phyloP scores from a whole-genome alignment of 2,113 vertebrate species.

The Numida meleagris region DNA sequence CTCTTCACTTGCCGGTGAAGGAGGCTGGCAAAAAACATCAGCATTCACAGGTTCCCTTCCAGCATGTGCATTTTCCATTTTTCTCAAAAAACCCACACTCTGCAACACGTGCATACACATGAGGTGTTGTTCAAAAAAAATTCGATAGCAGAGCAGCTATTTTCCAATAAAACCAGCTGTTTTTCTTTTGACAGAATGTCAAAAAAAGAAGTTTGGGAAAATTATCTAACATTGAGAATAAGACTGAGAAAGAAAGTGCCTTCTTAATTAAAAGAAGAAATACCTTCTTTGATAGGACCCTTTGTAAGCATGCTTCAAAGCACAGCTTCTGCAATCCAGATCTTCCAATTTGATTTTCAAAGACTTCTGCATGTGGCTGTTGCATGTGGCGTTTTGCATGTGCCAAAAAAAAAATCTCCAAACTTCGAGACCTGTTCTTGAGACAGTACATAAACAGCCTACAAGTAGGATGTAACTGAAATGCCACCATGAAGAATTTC shows the following conservation, averaged over 20 bases:
- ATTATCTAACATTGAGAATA: conserved; percentile 26
- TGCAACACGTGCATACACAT: not conserved
- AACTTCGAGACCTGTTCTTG: conserved; percentile 32
- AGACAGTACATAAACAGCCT: not conserved
- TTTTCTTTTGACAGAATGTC: not conserved
- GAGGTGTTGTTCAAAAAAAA: not conserved
- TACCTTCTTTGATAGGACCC: conserved; percentile 64
- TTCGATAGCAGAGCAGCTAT: not conserved
- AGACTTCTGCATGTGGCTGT: conserved; percentile 54
- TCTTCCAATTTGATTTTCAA: conserved; percentile 67
- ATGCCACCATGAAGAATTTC: not conserved
- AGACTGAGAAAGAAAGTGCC: conserved; percentile 26
- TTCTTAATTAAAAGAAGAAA: conserved; percentile 61
- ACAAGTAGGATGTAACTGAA: not conserved
- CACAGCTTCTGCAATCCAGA: conserved; percentile 58
- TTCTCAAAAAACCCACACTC: not conserved
- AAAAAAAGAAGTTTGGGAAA: conserved; percentile 30
- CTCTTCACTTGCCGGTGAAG: not conserved
- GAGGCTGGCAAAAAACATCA: fast-evolving
- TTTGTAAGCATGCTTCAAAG: conserved; percentile 67
- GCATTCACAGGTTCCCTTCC: not conserved
- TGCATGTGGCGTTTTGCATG: conserved; percentile 5
- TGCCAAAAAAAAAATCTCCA: conserved; percentile 26
- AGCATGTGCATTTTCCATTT: not conserved
- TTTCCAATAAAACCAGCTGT: not conserved